phyloP scores from a whole-genome alignment of 2,888 invertebrate genomes.

The Tubulanus polymorphus region DNA sequence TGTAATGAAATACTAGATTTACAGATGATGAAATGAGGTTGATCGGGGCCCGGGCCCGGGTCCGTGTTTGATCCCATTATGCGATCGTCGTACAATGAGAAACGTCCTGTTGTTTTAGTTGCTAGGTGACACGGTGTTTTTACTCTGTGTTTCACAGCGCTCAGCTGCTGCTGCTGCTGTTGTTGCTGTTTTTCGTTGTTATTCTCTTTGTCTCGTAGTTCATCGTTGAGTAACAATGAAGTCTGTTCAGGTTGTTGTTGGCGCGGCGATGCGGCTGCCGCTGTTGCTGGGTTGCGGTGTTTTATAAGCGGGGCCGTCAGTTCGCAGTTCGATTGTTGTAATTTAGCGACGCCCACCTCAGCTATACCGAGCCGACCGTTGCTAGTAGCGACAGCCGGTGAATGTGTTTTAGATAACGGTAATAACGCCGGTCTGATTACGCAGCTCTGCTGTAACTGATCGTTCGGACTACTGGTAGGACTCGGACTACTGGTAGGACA shows the following conservation, averaged over 20 bases:
- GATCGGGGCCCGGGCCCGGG: neutral
- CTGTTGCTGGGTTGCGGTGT: slow-evolving; percentile 18
- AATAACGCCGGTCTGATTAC: too few relatives aligned
- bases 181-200: slow-evolving; percentile 6
- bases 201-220: neutral
- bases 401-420: too few relatives aligned
- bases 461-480: too few relatives aligned
- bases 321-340: slow-evolving; percentile 15
- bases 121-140: slow-evolving; percentile 32
- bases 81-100: slow-evolving; percentile 83
- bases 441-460: too few relatives aligned
- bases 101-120: slow-evolving; percentile 54
- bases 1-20: neutral
- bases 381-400: too few relatives aligned
- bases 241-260: slow-evolving; percentile 23
- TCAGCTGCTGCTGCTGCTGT: slow-evolving; percentile 31
- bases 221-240: slow-evolving; percentile 30
- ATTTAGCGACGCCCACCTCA: slow-evolving; percentile 29
- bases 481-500: slow-evolving; percentile 25
- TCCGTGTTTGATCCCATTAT: slow-evolving; percentile 65
- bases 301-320: slow-evolving; percentile 20
- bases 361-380: slow-evolving; percentile 25
- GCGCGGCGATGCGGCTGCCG: slow-evolving; percentile 34
- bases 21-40: neutral
- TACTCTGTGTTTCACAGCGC: slow-evolving; percentile 27